Percentiles rank a stretch among this genome's conserved stretches.
phyloP scores from a whole-genome alignment of 2,113 vertebrate species.

The pig (Sus scrofa) region T2T-Sscrofa CM000819.6:116792001-116792500 shows the following conservation, averaged over 20 bases:
- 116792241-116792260: not conserved
- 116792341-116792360: not conserved
- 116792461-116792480: not conserved
- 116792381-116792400: not conserved
- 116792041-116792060: conserved; percentile 5
- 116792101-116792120: not conserved
- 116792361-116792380: not conserved
- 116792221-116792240: not conserved
- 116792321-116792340: not conserved
- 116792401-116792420: not conserved
- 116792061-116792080: not conserved
- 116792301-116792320: not conserved
- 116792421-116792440: not conserved
- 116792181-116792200: not conserved
- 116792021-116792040: not conserved
- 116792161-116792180: conserved; percentile 13
- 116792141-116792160: conserved; percentile 7
- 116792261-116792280: not conserved
- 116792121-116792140: conserved; percentile 7
- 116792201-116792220: not conserved
- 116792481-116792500: not conserved
- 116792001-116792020: not conserved
- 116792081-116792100: not conserved
- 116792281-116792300: not conserved
- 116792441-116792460: not conserved